Conservation (phyloP, 2,113 vertebrate species). For the Chionodraco myersi region DNA sequence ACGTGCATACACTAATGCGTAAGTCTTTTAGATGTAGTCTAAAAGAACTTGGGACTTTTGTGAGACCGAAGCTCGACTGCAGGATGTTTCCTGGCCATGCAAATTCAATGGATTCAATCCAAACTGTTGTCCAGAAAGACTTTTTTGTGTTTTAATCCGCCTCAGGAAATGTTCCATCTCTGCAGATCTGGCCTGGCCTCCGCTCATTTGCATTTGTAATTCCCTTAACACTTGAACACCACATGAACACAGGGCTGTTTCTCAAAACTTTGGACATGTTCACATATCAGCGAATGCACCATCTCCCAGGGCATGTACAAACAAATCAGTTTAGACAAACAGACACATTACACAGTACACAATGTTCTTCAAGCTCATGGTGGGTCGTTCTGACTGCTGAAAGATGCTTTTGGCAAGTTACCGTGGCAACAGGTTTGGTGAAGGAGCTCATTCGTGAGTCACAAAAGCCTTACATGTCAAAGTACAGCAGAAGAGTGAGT, state of each 20-base stretch:
- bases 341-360: constrained; percentile 54
- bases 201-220: constrained; percentile 32
- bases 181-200: constrained; percentile 43
- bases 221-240: constrained; percentile 56
- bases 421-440: constrained; percentile 51
- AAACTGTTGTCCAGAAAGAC: not conserved
- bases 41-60: constrained; percentile 29
- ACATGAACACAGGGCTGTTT: constrained; percentile 35
- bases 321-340: constrained; percentile 37
- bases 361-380: constrained; percentile 69
- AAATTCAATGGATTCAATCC: constrained; percentile 21
- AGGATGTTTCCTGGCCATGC: constrained; percentile 19
- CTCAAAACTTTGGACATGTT: constrained; percentile 39
- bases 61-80: constrained; percentile 37
- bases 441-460: constrained; percentile 38
- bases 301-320: constrained; percentile 37
- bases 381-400: constrained; percentile 50
- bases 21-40: constrained; percentile 26
- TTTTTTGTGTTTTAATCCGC: not conserved
- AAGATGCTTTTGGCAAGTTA: constrained; percentile 74
- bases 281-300: constrained; percentile 42
- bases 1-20: constrained; percentile 28
- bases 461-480: constrained; percentile 38
- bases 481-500: constrained; percentile 32
- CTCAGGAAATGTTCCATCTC: not conserved